Evolutionary conservation across 2,113 vertebrate genomes (phyloP).

Genomic region (Apeltes quadracus): DNA sequence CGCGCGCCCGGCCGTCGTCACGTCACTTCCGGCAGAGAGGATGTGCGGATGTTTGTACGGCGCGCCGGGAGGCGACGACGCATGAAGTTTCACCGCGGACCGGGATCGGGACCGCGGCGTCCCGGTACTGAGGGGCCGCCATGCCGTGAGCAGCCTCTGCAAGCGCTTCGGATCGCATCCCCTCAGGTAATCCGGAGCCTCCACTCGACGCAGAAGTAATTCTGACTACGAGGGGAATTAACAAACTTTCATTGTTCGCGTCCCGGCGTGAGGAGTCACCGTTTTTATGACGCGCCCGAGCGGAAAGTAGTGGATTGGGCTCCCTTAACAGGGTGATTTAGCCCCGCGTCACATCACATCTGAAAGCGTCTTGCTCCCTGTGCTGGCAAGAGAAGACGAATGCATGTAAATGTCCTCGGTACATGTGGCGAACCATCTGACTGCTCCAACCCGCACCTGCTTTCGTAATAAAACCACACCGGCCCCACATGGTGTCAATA

Average conservation of each 20-base stretch:
- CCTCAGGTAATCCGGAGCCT: slow-evolving; percentile 50
- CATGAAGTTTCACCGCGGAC: neutral
- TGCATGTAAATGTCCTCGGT: neutral
- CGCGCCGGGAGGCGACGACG: slow-evolving; percentile 11
- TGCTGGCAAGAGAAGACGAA: neutral
- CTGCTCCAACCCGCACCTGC: neutral
- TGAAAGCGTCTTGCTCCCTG: neutral
- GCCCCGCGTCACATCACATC: neutral
- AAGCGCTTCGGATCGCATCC: slow-evolving; percentile 33
- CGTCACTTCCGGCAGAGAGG: slow-evolving; percentile 57
- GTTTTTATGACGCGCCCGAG: neutral
- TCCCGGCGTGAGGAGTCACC: neutral
- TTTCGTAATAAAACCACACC: slow-evolving; percentile 14
- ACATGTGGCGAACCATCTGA: neutral
- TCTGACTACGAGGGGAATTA: neutral
- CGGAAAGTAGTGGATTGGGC: neutral
- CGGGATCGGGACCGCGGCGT: slow-evolving; percentile 10
- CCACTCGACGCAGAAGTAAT: slow-evolving; percentile 16
- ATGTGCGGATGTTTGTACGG: slow-evolving; percentile 16
- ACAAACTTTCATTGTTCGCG: neutral
- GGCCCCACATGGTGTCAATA: neutral
- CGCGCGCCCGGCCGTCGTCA: neutral
- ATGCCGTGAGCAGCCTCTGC: neutral
- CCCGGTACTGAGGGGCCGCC: slow-evolving; percentile 2
- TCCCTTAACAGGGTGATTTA: neutral